These are phyloP conservation scores for Thalassarche chlororhynchos DNA, from an alignment of 2,113 vertebrate genomes.

Conservation along the genomic window DNA sequence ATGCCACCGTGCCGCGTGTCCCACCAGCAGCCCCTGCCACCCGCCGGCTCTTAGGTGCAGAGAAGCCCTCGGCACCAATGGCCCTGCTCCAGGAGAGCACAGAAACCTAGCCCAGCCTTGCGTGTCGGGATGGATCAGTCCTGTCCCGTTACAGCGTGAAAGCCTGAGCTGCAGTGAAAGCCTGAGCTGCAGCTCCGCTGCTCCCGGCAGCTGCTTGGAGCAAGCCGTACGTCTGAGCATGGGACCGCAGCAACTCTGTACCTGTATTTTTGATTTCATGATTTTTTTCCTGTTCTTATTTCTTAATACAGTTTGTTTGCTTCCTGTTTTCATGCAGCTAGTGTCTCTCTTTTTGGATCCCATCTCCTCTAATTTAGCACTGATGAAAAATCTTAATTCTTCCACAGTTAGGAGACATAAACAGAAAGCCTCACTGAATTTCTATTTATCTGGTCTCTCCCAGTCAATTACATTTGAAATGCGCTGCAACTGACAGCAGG, in stretches of 20 bases:
- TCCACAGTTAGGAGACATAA: background rate
- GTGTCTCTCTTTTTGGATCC: background rate
- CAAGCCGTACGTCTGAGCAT: rapidly evolving
- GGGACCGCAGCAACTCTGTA: background rate
- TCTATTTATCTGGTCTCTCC: background rate
- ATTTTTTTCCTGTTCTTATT: background rate
- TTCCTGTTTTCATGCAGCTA: background rate
- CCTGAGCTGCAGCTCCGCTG: background rate
- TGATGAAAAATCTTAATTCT: background rate
- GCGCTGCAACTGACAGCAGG: background rate
- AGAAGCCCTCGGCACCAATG: rapidly evolving
- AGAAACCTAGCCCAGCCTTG: rapidly evolving
- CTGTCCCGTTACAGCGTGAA: background rate
- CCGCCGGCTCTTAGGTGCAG: background rate
- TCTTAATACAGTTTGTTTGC: background rate
- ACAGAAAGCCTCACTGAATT: background rate
- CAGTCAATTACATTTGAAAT: background rate
- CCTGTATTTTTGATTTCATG: background rate
- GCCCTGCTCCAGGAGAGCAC: background rate
- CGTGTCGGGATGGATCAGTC: rapidly evolving
- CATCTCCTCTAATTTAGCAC: background rate
- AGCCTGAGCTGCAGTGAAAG: background rate
- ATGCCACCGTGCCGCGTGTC: rapidly evolving
- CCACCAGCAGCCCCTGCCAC: background rate
- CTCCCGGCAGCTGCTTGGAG: background rate